These are phyloP conservation scores for Synanthedon myopaeformis DNA, from an alignment of 2,888 invertebrate species.

Conservation along the genomic window DNA sequence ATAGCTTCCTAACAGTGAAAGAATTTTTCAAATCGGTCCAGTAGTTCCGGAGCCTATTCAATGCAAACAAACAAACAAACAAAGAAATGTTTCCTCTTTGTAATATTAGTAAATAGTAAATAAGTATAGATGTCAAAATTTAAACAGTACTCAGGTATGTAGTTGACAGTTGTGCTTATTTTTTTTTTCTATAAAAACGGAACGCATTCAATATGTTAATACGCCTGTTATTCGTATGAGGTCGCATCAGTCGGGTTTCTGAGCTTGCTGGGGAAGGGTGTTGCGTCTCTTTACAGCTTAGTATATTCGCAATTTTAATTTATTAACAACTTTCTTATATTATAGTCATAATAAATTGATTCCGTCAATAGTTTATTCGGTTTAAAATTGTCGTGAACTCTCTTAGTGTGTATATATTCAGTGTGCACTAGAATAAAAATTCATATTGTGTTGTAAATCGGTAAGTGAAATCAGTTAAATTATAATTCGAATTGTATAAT, in stretches of 20 bases:
- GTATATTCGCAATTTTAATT: too few relatives aligned
- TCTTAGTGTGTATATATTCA: constrained; percentile 32
- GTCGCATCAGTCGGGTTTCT: constrained; percentile 61
- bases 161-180: too few relatives aligned
- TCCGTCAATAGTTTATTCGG: constrained; percentile 15
- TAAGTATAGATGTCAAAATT: too few relatives aligned
- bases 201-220: constrained; percentile 21
- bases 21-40: too few relatives aligned
- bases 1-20: too few relatives aligned
- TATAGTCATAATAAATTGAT: constrained; percentile 25
- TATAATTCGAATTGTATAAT: too few relatives aligned
- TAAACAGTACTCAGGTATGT: too few relatives aligned
- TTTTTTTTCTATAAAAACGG: not conserved
- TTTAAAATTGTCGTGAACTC: constrained; percentile 10
- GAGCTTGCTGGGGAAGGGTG: constrained; percentile 38
- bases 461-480: constrained; percentile 28
- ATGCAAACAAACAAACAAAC: too few relatives aligned
- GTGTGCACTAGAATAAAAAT: constrained; percentile 27
- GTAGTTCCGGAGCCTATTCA: too few relatives aligned
- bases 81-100: too few relatives aligned
- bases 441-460: constrained; percentile 33
- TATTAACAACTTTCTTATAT: constrained; percentile 13
- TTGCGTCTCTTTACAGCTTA: constrained; percentile 43
- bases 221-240: constrained; percentile 26
- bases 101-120: too few relatives aligned